Evolutionary conservation across 2,797 vertebrate species (phyloP).

Genomic region (Apogon talboti): DNA sequence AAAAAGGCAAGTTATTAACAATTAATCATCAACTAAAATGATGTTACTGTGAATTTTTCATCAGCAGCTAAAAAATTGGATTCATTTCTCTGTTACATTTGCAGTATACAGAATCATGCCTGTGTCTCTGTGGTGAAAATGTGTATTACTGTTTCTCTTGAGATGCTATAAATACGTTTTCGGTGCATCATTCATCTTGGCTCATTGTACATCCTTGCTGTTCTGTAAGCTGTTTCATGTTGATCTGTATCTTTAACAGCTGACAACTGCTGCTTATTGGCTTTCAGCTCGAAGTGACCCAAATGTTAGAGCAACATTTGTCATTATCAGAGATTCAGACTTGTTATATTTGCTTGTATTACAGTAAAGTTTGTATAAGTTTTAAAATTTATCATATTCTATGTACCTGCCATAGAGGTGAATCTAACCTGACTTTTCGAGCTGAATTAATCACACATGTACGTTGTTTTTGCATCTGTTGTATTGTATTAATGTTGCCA

Average conservation of each 20-base stretch:
- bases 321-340: background rate
- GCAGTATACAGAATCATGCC: no score
- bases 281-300: constrained; percentile 2
- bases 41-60: no score
- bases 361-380: background rate
- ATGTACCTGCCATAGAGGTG: background rate
- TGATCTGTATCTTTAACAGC: constrained; percentile 30
- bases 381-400: background rate
- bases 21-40: no score
- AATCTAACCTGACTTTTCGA: constrained; percentile 5
- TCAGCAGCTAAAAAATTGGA: no score
- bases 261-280: constrained; percentile 26
- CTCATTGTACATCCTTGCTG: constrained; percentile 19
- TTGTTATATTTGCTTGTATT: background rate
- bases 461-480: constrained; percentile 27
- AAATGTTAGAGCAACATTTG: constrained; percentile 9
- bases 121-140: constrained; percentile 9
- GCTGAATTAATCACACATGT: constrained; percentile 11
- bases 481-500: constrained; percentile 35
- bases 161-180: constrained; percentile 23
- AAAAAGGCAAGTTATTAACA: no score
- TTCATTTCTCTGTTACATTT: no score
- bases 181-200: constrained; percentile 21
- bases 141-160: background rate
- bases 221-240: constrained; percentile 7